Conservation (phyloP, 1,140 invertebrate genomes). For the Drosophila ercepeae region DNA sequence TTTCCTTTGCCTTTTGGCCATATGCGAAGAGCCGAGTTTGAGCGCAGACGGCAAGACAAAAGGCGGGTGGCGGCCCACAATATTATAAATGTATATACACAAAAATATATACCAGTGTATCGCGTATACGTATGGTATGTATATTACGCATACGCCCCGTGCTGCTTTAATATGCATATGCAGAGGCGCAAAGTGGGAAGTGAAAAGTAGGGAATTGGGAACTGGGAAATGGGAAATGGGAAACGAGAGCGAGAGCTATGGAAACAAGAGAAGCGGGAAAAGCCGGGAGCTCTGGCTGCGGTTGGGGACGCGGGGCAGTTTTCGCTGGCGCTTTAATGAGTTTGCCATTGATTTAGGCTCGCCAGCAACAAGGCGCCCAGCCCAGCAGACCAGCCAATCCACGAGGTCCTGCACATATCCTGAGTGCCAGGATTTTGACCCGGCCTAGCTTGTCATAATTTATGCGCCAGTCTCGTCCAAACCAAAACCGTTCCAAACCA, state of each 20-base stretch:
- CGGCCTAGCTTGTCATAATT: constrained; percentile 60
- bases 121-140: neutral
- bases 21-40: constrained; percentile 25
- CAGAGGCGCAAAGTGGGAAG: constrained; percentile 14
- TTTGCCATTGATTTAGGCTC: constrained; percentile 78
- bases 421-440: neutral
- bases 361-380: constrained; percentile 11
- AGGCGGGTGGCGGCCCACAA: constrained; percentile 31
- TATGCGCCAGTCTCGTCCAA: constrained; percentile 62
- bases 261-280: neutral
- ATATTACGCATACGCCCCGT: constrained; percentile 69
- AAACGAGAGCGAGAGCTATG: neutral
- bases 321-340: constrained; percentile 65
- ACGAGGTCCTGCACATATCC: constrained; percentile 6
- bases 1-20: constrained; percentile 60
- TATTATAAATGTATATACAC: constrained; percentile 52
- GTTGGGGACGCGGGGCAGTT: constrained; percentile 56
- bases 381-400: constrained; percentile 24
- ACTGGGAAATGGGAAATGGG: constrained; percentile 1
- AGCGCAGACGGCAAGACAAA: constrained; percentile 54
- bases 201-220: constrained; percentile 3
- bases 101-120: neutral
- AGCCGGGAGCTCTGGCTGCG: constrained; percentile 29
- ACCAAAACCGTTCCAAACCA: constrained; percentile 67
- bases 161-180: constrained; percentile 77